Base-by-base conservation (phyloP, 2,113 vertebrate genomes). In the Hystrix cristata region DNA sequence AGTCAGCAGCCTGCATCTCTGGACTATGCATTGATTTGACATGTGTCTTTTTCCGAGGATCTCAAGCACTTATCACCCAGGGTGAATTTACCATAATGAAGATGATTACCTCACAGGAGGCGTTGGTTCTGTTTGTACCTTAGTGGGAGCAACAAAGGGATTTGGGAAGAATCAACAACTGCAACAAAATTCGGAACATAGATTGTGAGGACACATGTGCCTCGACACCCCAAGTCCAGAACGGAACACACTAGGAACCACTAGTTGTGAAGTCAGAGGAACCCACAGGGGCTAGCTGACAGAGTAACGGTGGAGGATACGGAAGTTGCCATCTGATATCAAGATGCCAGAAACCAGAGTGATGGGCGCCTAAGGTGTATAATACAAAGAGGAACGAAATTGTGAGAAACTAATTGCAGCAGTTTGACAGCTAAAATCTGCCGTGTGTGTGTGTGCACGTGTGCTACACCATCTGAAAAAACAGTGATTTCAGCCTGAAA, bases 381-480 rank as follows among this genome's bases (percentile, higher is more conserved):
- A 43, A 65, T 11, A 48, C 12, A 29, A 57, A 23, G 25, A 72
- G 67, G 67, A 90, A 87, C n/a, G 12, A 53, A n/a, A 90, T 21
- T 16, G 18, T 13, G 55, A 92, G 18, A 72, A 85, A 79, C 10
- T 29, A 86, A 46, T 46, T 27, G 4, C 43, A 67, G 12, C 2
- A 34, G 9, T n/a, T 89, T 91, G 38, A 90, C 46, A 90, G 23
- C 67, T 72, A 27, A 71, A 59, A 64, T 72, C 57, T 80, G 29
- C 51, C 23, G 7, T 67, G 67, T 87, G 14, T 69, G 19, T 69
- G 15, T n/a, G 3, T 3, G 5, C 85, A 6, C 60, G n/a, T 19
- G 4, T 65, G n/a, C 23, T 85, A 48, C 29, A 60, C 34, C 23
- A 16, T 80, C 16, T 69, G 64, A 55, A 69, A 87, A 96, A 86